Percentiles rank a stretch among this genome's conserved stretches.
phyloP scores from a whole-genome alignment of 2,888 invertebrate species.

The Anarsia innoxiella region DNA sequence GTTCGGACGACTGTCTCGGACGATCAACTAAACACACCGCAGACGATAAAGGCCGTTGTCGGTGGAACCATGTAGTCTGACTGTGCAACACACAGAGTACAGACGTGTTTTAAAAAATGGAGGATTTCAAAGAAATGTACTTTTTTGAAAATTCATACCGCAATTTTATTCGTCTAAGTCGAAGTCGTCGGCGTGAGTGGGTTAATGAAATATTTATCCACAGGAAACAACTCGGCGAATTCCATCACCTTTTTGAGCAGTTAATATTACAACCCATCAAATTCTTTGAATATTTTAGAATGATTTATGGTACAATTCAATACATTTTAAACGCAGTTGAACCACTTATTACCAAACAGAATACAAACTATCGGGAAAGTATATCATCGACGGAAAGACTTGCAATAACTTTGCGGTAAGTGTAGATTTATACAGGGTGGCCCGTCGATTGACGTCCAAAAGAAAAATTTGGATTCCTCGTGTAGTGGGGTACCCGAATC shows the following conservation, averaged over 20 bases:
- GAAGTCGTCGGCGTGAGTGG: slow-evolving; percentile 4
- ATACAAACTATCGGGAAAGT: slow-evolving; percentile 12
- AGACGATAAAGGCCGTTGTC: slow-evolving; percentile 1
- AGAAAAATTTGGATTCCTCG: too few relatives aligned
- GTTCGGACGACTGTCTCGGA: slow-evolving; percentile 2
- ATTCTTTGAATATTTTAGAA: slow-evolving; percentile 12
- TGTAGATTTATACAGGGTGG: too few relatives aligned
- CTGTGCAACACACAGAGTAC: not conserved
- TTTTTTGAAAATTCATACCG: slow-evolving; percentile 5
- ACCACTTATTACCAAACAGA: slow-evolving; percentile 10
- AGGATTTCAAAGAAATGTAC: slow-evolving; percentile 3
- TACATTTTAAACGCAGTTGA: slow-evolving; percentile 11
- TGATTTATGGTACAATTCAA: slow-evolving; percentile 11
- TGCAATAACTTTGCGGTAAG: not conserved
- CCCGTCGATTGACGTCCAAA: too few relatives aligned
- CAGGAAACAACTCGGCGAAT: slow-evolving; percentile 9
- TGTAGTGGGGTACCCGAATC: too few relatives aligned
- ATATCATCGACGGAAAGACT: slow-evolving; percentile 11
- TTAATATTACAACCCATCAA: not conserved
- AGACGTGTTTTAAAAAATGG: slow-evolving; percentile 2
- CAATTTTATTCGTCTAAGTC: slow-evolving; percentile 5
- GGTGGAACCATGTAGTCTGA: not conserved
- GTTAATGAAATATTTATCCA: slow-evolving; percentile 4
- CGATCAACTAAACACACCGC: slow-evolving; percentile 2
- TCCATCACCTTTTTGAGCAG: slow-evolving; percentile 1